Evolutionary conservation across 2,888 invertebrate genomes (phyloP).

Genomic region (Galerucella nymphaeae): DNA sequence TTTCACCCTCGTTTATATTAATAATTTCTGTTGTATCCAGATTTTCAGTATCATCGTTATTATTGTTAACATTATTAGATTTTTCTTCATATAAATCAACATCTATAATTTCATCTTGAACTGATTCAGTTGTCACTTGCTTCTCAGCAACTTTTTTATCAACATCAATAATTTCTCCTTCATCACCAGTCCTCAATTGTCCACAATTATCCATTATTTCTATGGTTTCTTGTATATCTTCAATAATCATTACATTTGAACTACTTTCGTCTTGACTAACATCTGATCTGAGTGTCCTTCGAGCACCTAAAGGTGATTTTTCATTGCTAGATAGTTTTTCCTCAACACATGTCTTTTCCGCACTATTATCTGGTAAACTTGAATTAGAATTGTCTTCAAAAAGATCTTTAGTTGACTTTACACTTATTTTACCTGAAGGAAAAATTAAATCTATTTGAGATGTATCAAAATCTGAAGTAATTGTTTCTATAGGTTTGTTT

Average conservation of each 20-base stretch:
- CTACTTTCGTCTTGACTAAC: slow-evolving; percentile 6
- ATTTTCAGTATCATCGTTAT: background rate
- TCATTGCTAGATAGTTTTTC: slow-evolving; percentile 6
- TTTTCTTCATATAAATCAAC: slow-evolving; percentile 4
- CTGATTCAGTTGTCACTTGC: background rate
- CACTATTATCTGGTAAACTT: background rate
- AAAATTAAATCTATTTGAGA: background rate
- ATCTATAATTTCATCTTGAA: background rate
- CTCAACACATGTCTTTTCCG: background rate
- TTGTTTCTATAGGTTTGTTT: background rate
- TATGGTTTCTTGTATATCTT: slow-evolving; percentile 3
- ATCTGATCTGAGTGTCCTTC: slow-evolving; percentile 15
- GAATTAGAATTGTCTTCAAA: slow-evolving; percentile 12
- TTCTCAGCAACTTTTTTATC: background rate
- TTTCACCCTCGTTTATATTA: background rate
- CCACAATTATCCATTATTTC: slow-evolving; percentile 4
- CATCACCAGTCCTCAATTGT: slow-evolving; percentile 15
- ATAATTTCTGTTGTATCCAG: background rate
- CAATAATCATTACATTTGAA: slow-evolving; percentile 7
- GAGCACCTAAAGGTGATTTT: background rate
- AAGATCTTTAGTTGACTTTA: slow-evolving; percentile 16
- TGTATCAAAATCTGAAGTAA: background rate
- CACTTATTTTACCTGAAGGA: slow-evolving; percentile 9
- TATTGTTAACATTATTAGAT: background rate
- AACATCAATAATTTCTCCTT: background rate